Percentiles rank a stretch among this genome's conserved stretches.
Conservation (phyloP, 2,888 invertebrate species). For the Pycnomerus fuliginosus region DNA sequence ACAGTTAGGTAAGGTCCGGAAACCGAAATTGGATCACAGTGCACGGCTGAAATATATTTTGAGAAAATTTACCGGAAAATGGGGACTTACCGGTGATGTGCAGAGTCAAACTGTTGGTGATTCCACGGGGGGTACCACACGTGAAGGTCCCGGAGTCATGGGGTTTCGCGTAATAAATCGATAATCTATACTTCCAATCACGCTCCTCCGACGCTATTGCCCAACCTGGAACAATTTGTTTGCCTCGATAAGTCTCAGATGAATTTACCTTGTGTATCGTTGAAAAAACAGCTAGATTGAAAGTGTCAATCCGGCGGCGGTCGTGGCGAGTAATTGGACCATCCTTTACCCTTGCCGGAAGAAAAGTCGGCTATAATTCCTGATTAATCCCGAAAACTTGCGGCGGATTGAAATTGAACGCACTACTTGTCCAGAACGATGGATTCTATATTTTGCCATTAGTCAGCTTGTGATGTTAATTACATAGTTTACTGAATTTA, state of each 20-base stretch:
- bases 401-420: too few species aligned
- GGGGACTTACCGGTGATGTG: slow-evolving; percentile 71
- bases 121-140: slow-evolving; percentile 78
- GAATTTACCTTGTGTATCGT: slow-evolving; percentile 15
- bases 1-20: slow-evolving; percentile 65
- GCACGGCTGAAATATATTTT: slow-evolving; percentile 62
- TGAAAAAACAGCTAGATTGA: slow-evolving; percentile 15
- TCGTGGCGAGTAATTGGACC: slow-evolving; percentile 13
- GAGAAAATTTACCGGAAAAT: neutral
- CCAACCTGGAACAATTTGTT: slow-evolving; percentile 61
- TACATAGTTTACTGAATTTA: slow-evolving; percentile 7
- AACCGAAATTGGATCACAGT: slow-evolving; percentile 64
- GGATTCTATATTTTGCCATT: slow-evolving; percentile 12
- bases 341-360: slow-evolving; percentile 5
- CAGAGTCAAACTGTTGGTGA: slow-evolving; percentile 72
- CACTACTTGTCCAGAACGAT: too few species aligned
- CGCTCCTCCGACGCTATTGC: slow-evolving; percentile 72
- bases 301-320: slow-evolving; percentile 5
- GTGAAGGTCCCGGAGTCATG: slow-evolving; percentile 83
- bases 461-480: slow-evolving; percentile 14
- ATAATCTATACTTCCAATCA: slow-evolving; percentile 78
- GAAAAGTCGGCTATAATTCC: slow-evolving; percentile 10
- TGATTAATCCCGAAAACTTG: too few species aligned
- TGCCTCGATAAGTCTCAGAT: slow-evolving; percentile 23
- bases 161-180: slow-evolving; percentile 78